Evolutionary conservation across 2,888 invertebrate species (phyloP).

Genomic region (Tuberolachnus salignus): DNA sequence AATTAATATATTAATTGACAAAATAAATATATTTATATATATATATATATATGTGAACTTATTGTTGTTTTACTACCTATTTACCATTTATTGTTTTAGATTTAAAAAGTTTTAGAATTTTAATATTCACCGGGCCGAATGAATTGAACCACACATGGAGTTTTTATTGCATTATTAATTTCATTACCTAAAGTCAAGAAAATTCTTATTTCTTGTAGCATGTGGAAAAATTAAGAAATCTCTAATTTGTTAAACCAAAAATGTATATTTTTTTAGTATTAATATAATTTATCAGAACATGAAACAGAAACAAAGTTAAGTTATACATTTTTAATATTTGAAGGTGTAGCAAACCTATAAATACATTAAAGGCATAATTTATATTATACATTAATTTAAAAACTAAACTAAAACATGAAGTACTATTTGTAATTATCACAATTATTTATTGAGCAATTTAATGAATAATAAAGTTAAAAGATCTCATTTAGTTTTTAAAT

Average conservation of each 20-base stretch:
- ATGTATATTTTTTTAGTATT: background rate
- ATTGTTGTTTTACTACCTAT: background rate
- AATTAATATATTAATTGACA: background rate
- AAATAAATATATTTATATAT: background rate
- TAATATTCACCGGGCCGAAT: slow-evolving; percentile 10
- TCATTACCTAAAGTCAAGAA: background rate
- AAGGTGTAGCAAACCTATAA: no score
- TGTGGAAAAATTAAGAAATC: background rate
- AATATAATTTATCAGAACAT: background rate
- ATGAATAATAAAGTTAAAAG: no score
- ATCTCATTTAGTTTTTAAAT: no score
- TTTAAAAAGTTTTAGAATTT: slow-evolving; percentile 42
- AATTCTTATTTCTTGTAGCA: background rate
- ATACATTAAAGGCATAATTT: no score
- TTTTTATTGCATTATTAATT: slow-evolving; percentile 4
- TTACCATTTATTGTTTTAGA: slow-evolving; percentile 36
- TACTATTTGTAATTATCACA: no score
- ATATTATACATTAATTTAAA: no score
- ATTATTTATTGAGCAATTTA: no score
- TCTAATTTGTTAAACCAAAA: background rate
- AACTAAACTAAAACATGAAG: no score
- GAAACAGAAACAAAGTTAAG: background rate
- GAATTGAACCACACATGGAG: slow-evolving; percentile 2
- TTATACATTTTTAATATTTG: background rate
- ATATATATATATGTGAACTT: background rate